Evolutionary conservation across 2,888 invertebrate species (phyloP), one percentile per base, ranked within the genome.

Genomic region (Ornithoptera alexandrae): DNA sequence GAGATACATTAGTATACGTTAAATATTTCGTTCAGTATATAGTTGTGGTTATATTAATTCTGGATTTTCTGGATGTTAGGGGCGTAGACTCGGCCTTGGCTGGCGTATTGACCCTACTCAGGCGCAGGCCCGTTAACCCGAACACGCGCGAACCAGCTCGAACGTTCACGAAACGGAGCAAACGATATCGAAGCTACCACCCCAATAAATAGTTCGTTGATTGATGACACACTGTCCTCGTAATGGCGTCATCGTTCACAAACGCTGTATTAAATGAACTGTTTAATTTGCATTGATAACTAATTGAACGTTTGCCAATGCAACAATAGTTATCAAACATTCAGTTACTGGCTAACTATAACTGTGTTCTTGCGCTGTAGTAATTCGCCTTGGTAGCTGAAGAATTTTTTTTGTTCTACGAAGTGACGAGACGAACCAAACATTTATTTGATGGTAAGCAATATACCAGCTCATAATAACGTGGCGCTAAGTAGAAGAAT

Each of bases 51-150:
- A 53, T 65, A 22, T 46, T n/a, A 63, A 59, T 18, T 65, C 69
- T 61, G 69, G 65, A 65, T 42, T 67, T 36, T 46, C 72, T 67
- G 72, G 72, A 69, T 70, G 36, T 69, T 68, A 70, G 71, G 87
- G 82, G 75, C 88, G 76, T 81, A 80, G 87, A 87, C 87, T 85
- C 84, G 87, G 76, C 88, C 89, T 88, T 89, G 86, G 77, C 75
- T 77, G 74, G 86, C 84, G 86, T 87, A 82, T 90, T 90, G 89
- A 90, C 87, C 89, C 88, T 86, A 89, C 88, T 88, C 85, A 76
- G 74, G 69, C 72, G 69, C 46, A 69, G 76, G 79, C 80, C 86
- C 86, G 86, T 88, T 88, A 88, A 81, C 79, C 79, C 81, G 81
- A 79, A 67, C 71, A 67, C 72, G 71, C 77, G 78, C 81, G 75